These are phyloP conservation scores for Trematocara stigmaticum DNA, from an alignment of 2,113 vertebrate genomes.

Conservation along the genomic window DNA sequence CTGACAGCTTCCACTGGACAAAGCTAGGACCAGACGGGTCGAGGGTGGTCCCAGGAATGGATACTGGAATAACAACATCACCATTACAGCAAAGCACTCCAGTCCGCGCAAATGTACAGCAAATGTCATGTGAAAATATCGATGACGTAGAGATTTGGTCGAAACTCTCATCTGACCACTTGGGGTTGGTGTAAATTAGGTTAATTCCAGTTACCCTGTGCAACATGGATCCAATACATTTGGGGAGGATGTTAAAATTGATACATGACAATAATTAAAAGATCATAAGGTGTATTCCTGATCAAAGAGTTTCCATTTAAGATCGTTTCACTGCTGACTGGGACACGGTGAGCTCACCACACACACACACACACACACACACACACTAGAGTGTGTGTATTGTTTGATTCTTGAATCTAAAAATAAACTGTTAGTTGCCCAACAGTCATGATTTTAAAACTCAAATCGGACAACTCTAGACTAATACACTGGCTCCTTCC, in stretches of 20 bases:
- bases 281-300: not conserved
- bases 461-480: not conserved
- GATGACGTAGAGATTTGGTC: not conserved
- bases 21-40: constrained; percentile 83
- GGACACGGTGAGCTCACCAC: not conserved
- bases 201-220: not conserved
- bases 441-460: not conserved
- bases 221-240: not conserved
- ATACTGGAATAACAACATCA: constrained; percentile 73
- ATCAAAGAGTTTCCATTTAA: not conserved
- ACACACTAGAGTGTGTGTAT: not conserved
- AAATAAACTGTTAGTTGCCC: not conserved
- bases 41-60: constrained; percentile 90
- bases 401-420: not conserved
- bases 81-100: not conserved
- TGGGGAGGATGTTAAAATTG: not conserved
- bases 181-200: not conserved
- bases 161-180: not conserved
- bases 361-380: not conserved
- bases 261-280: not conserved
- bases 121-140: not conserved
- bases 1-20: constrained; percentile 86
- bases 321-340: not conserved
- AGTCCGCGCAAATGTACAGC: not conserved
- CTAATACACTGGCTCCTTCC: not conserved